Evolutionary conservation across 2,797 vertebrate species (phyloP).

Genomic region (Anabacerthia variegaticeps): DNA sequence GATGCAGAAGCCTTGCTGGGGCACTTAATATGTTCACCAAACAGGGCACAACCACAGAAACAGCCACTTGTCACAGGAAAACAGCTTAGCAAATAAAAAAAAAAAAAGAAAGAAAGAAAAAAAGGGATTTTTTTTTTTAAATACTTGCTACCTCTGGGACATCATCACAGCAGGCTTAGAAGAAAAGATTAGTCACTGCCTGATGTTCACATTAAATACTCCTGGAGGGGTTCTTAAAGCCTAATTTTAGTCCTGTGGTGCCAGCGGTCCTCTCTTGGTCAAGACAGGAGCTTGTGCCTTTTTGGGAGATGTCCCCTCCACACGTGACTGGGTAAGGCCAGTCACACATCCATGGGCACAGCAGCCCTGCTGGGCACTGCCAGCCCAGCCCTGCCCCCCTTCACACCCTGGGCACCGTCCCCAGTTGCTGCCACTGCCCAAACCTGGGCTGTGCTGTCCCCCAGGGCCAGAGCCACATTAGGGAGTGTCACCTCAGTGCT

Average conservation of each 20-base stretch:
- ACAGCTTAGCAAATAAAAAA: background rate
- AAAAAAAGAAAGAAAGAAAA: background rate
- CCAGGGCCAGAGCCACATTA: background rate
- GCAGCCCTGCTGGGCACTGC: background rate
- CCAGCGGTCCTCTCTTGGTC: background rate
- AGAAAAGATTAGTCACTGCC: background rate
- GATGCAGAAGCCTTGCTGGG: background rate
- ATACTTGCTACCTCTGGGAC: background rate
- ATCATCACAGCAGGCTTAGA: background rate
- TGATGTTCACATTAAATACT: background rate
- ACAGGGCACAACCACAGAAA: background rate
- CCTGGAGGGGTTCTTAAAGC: background rate
- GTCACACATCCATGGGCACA: background rate
- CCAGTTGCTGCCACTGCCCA: background rate
- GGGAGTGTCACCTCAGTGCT: background rate
- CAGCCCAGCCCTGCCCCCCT: background rate
- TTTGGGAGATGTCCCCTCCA: background rate
- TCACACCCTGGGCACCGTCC: background rate
- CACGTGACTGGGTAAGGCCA: background rate
- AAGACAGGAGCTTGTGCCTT: background rate
- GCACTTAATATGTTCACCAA: background rate
- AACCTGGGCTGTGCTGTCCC: background rate
- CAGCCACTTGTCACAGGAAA: slow-evolving; percentile 1
- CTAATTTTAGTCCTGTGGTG: background rate
- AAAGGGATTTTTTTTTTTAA: background rate